Percentiles rank a stretch among this genome's conserved stretches.
phyloP scores from a whole-genome alignment of 2,888 invertebrate species.

The Drosophila parthenogenetica region DNA sequence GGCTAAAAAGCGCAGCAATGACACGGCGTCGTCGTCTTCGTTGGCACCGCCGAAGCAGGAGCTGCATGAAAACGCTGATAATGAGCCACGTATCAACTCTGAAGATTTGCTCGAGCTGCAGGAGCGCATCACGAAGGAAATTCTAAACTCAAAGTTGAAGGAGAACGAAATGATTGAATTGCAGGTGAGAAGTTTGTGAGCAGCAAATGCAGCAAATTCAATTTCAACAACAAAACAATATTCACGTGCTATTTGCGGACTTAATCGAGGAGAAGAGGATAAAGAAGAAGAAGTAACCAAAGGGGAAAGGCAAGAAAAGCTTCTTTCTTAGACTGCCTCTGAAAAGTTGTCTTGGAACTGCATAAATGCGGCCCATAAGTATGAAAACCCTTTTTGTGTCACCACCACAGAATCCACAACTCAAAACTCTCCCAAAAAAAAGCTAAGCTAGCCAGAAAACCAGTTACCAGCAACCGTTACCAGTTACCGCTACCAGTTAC shows the following conservation, averaged over 20 bases:
- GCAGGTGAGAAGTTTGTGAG: conserved; percentile 79
- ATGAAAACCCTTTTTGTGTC: conserved; percentile 17
- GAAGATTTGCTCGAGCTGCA: conserved; percentile 85
- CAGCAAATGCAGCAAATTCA: too few relatives aligned
- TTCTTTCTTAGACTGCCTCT: background rate
- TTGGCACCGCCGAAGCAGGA: conserved; percentile 62
- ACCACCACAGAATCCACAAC: conserved; percentile 5
- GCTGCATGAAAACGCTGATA: conserved; percentile 25
- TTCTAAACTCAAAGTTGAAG: conserved; percentile 85
- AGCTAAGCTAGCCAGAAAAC: conserved; percentile 6
- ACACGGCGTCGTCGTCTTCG: conserved; percentile 46
- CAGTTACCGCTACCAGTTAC: conserved; percentile 2
- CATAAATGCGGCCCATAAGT: conserved; percentile 14
- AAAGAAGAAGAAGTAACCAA: conserved; percentile 6
- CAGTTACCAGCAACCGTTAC: background rate
- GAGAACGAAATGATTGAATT: conserved; percentile 85
- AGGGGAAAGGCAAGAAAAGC: conserved; percentile 8
- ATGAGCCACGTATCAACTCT: conserved; percentile 77
- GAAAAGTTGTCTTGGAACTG: conserved; percentile 5
- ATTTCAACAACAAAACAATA: background rate
- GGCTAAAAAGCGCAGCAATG: conserved; percentile 27
- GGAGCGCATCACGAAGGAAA: conserved; percentile 85
- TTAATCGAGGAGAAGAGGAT: too few relatives aligned
- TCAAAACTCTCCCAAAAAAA: background rate
- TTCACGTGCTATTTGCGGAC: conserved; percentile 2